Conservation (phyloP, 2,113 vertebrate species). For the Megaceryle maxima region DNA sequence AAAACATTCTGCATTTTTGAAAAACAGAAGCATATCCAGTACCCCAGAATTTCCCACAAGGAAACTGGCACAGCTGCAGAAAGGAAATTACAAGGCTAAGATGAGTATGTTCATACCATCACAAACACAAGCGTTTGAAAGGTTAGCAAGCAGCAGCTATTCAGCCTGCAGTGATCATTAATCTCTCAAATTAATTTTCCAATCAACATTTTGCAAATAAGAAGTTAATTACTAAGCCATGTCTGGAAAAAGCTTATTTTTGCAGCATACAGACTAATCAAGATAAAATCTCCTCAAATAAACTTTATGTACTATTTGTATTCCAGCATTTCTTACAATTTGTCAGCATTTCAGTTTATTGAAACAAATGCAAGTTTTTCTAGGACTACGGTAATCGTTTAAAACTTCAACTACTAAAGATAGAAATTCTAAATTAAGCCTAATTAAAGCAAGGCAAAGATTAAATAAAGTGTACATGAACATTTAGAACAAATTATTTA, state of each 20-base stretch:
- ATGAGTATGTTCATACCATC: not conserved
- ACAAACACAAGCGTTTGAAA: not conserved
- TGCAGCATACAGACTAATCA: not conserved
- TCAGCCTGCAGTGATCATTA: not conserved
- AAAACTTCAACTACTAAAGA: not conserved
- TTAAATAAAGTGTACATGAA: not conserved
- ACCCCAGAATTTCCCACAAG: not conserved
- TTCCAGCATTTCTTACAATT: not conserved
- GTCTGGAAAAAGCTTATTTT: not conserved
- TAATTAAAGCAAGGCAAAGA: not conserved
- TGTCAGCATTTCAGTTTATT: not conserved
- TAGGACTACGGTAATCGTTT: not conserved
- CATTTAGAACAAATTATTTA: slow-evolving; percentile 27
- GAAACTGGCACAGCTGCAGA: not conserved
- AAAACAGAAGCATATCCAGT: not conserved
- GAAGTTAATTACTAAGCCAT: not conserved
- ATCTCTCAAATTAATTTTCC: not conserved
- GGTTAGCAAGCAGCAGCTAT: not conserved
- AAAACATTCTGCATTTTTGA: not conserved
- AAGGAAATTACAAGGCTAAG: not conserved
- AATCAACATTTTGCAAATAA: not conserved
- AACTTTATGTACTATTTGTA: not conserved
- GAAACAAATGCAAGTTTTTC: not conserved
- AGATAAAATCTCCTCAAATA: not conserved
- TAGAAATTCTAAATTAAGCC: not conserved